phyloP scores from a whole-genome alignment of 2,797 vertebrate species.

The Clarias platycephalus region DNA sequence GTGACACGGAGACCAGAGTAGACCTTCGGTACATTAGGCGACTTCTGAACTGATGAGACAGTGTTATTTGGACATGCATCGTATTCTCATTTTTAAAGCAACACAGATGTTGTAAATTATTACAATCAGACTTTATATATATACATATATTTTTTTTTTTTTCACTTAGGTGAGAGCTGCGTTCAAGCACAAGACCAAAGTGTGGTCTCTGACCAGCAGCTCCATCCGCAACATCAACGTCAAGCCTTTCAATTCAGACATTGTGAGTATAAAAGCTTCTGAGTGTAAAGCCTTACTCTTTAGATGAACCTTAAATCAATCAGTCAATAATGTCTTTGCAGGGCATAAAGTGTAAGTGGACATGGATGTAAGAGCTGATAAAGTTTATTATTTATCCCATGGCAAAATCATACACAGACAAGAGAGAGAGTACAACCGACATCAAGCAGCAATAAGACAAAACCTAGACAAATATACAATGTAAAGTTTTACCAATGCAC shows the following conservation, averaged over 20 bases:
- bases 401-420: too few relatives aligned
- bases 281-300: not conserved
- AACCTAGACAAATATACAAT: too few relatives aligned
- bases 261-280: conserved; percentile 77
- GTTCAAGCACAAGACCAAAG: conserved; percentile 98
- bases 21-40: not conserved
- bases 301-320: not conserved
- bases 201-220: conserved; percentile 95
- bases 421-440: too few relatives aligned
- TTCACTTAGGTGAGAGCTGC: conserved; percentile 88
- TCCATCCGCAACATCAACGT: conserved; percentile 85
- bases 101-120: not conserved
- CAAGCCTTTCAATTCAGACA: conserved; percentile 93
- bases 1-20: not conserved
- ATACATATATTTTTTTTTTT: not conserved
- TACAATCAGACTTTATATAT: not conserved
- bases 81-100: not conserved
- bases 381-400: too few relatives aligned
- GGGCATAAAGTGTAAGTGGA: too few relatives aligned
- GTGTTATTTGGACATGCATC: not conserved
- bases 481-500: too few relatives aligned
- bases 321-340: too few relatives aligned
- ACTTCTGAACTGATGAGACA: not conserved
- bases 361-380: too few relatives aligned
- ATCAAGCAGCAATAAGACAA: too few relatives aligned